Evolutionary conservation across 1,140 invertebrate genomes (phyloP).

Genomic region (Patella vulgata): DNA sequence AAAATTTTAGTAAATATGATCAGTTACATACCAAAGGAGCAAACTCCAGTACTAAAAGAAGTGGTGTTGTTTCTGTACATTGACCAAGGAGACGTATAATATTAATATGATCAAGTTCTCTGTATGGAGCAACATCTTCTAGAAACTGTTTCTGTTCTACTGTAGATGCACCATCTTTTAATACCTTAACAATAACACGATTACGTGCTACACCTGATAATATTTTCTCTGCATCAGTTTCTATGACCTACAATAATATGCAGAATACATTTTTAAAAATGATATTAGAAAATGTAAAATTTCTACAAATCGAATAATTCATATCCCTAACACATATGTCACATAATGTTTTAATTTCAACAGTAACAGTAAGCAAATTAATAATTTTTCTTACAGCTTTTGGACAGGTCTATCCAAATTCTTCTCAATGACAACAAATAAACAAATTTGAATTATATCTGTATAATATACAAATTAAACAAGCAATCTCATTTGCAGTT

Average conservation of each 20-base stretch:
- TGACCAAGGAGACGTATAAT: slow-evolving; percentile 55
- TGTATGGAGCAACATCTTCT: slow-evolving; percentile 76
- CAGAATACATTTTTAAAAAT: no score
- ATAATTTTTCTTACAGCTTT: no score
- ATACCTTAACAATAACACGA: slow-evolving; percentile 75
- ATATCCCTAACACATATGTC: not conserved
- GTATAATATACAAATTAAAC: not conserved
- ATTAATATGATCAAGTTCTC: slow-evolving; percentile 67
- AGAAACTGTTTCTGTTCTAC: slow-evolving; percentile 78
- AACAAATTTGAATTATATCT: not conserved
- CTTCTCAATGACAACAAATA: no score
- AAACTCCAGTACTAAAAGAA: slow-evolving; percentile 71
- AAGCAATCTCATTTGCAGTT: no score
- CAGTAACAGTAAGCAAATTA: not conserved
- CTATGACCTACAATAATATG: slow-evolving; percentile 73
- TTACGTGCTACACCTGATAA: slow-evolving; percentile 60
- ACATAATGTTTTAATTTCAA: not conserved
- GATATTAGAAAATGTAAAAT: not conserved
- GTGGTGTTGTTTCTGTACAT: slow-evolving; percentile 60
- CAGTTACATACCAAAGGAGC: slow-evolving; percentile 71
- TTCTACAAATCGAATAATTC: not conserved
- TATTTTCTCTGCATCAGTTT: slow-evolving; percentile 76
- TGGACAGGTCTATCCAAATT: no score
- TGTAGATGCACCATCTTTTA: slow-evolving; percentile 77
- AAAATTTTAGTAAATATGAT: no score